These are phyloP conservation scores for Alviniconcha strummeri DNA, from an alignment of 2,888 invertebrate genomes.

Conservation along the genomic window DNA sequence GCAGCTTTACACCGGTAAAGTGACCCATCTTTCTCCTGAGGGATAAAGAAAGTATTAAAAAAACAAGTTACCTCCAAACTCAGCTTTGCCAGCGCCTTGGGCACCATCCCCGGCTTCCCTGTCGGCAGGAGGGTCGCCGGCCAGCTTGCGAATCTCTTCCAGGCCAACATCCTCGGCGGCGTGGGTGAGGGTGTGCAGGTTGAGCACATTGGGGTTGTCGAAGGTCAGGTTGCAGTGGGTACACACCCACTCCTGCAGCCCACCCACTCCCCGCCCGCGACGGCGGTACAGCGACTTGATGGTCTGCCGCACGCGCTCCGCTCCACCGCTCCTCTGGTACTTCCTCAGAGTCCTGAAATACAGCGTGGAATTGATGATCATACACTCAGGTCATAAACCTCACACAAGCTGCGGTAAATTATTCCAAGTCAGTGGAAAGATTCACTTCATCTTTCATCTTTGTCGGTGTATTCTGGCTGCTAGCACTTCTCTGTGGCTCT, in stretches of 20 bases:
- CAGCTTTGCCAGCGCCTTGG: background rate
- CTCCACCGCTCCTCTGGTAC: conserved; percentile 62
- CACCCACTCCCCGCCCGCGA: conserved; percentile 59
- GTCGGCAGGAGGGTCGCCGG: background rate
- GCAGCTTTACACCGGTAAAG: no score
- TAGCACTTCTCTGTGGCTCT: no score
- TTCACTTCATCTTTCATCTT: no score
- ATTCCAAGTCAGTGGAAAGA: no score
- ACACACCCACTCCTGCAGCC: conserved; percentile 70
- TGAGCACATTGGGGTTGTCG: conserved; percentile 74
- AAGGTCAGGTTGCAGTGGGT: conserved; percentile 73
- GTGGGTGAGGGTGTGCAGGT: conserved; percentile 77
- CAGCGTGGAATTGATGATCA: no score
- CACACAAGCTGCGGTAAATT: background rate
- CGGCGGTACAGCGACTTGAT: conserved; percentile 68
- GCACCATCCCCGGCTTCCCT: background rate
- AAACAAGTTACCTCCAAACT: background rate
- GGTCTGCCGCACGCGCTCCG: conserved; percentile 61
- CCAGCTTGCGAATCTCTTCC: conserved; percentile 50
- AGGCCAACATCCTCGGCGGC: conserved; percentile 73
- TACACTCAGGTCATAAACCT: no score
- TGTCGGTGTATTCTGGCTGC: no score
- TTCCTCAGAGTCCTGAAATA: conserved; percentile 62
- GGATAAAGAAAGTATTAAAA: background rate
- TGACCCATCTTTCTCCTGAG: background rate